These are phyloP conservation scores for Sebastes paucispinis DNA, from an alignment of 2,797 vertebrate species.

Conservation along the genomic window DNA sequence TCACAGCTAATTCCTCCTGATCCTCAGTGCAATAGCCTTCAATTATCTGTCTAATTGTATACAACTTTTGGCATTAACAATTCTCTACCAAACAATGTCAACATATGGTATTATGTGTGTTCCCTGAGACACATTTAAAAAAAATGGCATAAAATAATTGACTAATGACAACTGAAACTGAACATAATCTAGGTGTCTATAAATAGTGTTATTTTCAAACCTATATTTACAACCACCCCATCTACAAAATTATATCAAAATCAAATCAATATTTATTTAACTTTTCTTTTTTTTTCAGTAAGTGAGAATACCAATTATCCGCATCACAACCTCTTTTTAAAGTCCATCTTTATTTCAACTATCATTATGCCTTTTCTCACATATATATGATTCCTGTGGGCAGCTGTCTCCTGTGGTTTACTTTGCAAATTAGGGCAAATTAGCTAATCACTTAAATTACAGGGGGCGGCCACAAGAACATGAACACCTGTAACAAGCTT, in stretches of 20 bases:
- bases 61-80: not conserved
- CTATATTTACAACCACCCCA: not conserved
- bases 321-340: not conserved
- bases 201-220: not conserved
- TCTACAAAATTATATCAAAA: not conserved
- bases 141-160: not conserved
- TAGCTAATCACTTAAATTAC: slow-evolving; percentile 10
- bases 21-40: not conserved
- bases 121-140: not conserved
- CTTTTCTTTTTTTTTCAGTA: not conserved
- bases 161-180: not conserved
- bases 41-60: not conserved
- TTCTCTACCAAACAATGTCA: not conserved
- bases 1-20: slow-evolving; percentile 5
- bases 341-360: not conserved
- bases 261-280: not conserved
- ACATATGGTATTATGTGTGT: not conserved
- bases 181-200: not conserved
- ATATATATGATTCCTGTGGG: not conserved
- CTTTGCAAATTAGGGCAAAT: slow-evolving; percentile 5
- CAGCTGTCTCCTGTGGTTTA: not conserved
- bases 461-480: not conserved
- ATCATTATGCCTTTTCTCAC: not conserved
- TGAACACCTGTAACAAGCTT: not conserved
- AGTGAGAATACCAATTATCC: not conserved